Conservation (phyloP, 1,140 invertebrate genomes). For the Achatina immaculata region DNA sequence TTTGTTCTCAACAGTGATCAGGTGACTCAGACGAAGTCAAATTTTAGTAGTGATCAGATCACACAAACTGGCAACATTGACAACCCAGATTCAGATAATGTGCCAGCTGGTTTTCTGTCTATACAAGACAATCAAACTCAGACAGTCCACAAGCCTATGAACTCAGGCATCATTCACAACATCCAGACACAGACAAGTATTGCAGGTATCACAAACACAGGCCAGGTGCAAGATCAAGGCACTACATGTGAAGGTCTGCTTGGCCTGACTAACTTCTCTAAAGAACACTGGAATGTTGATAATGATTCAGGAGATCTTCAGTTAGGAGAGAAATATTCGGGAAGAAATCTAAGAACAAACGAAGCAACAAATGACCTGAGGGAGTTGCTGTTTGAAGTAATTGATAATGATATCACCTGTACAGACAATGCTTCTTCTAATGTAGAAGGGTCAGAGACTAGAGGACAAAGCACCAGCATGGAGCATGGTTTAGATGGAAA, state of each 20-base stretch:
- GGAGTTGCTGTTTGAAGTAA: constrained; percentile 12
- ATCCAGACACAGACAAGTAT: not conserved
- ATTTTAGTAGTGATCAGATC: constrained; percentile 4
- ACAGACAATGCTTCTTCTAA: not conserved
- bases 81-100: not conserved
- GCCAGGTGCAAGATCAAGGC: not conserved
- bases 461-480: not conserved
- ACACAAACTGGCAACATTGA: constrained; percentile 22
- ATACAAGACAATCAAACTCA: constrained; percentile 22
- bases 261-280: not conserved
- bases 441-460: not conserved
- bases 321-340: not conserved
- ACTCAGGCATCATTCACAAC: not conserved
- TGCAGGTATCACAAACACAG: not conserved
- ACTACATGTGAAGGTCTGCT: constrained; percentile 4
- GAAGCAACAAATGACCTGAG: constrained; percentile 12
- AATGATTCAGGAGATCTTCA: not conserved
- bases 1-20: not conserved
- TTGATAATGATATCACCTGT: not conserved
- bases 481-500: not conserved
- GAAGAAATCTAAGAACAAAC: not conserved
- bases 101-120: not conserved
- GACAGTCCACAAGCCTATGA: not conserved
- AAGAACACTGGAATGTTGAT: not conserved
- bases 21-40: not conserved